These are phyloP conservation scores for Odontomachus brunneus DNA, from an alignment of 1,140 invertebrate genomes.

Conservation along the genomic window DNA sequence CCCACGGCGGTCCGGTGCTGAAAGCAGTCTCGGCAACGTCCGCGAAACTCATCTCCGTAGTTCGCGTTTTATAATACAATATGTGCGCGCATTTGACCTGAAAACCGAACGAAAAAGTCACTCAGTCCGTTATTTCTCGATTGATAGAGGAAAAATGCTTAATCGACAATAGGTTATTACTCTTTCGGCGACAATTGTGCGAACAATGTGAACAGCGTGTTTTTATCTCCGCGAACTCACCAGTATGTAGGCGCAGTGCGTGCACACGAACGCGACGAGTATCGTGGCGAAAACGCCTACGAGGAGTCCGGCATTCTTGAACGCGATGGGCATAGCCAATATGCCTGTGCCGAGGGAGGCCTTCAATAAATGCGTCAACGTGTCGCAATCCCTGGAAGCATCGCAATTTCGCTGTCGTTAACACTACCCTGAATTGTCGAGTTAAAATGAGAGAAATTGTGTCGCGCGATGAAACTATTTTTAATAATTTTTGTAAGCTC, in stretches of 20 bases:
- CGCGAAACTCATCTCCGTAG: conserved; percentile 91
- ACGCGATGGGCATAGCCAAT: conserved; percentile 95
- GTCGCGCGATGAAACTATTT: neutral
- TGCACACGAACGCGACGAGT: conserved; percentile 93
- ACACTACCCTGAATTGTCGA: neutral
- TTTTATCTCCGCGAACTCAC: conserved; percentile 86
- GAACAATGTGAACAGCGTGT: neutral
- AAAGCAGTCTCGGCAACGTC: conserved; percentile 92
- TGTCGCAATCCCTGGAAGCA: conserved; percentile 90
- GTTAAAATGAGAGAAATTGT: neutral
- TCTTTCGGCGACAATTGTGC: neutral
- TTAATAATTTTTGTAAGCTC: conserved; percentile 2
- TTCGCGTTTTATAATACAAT: conserved; percentile 89
- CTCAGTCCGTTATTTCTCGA: neutral
- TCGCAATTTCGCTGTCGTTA: neutral
- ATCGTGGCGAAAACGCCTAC: conserved; percentile 92
- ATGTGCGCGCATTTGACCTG: conserved; percentile 93
- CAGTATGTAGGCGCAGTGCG: conserved; percentile 94
- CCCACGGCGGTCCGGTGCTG: conserved; percentile 89
- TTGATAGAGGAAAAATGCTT: neutral
- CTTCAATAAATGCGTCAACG: conserved; percentile 94
- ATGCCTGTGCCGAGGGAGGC: conserved; percentile 96
- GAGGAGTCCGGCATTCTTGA: conserved; percentile 92
- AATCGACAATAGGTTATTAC: neutral
- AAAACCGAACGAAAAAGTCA: neutral